Evolutionary conservation across 2,888 invertebrate species (phyloP), one percentile per base, ranked within the genome.

Genomic region (Odontocolon sp.): DNA sequence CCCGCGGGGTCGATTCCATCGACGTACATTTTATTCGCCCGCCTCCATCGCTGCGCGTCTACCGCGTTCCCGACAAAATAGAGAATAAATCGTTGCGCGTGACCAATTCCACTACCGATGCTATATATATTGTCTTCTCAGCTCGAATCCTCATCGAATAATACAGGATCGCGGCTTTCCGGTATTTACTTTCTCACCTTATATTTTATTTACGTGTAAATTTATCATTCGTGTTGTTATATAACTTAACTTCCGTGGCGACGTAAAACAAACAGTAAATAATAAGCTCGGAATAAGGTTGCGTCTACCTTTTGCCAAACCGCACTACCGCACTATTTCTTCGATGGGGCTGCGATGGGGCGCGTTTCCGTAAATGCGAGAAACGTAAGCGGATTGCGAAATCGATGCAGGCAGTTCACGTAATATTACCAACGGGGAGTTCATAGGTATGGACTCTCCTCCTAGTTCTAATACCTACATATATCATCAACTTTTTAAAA

Each of bases 381-480:
- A 36, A 61, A 42, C 57, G 47, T 73, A 73, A 69, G 69, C 68
- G 63, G 74, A 69, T 69, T 74, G 63, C 40, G 56, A 50, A 57
- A 50, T 74, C 50, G 69, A 74, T 26, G 56, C 2, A 40, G 40
- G 59, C 36, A n/a, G n/a, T n/a, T n/a, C n/a, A n/a, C n/a, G n/a
- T n/a, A n/a, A n/a, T n/a, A n/a, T n/a, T n/a, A n/a, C n/a, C n/a
- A n/a, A n/a, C n/a, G n/a, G n/a, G n/a, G n/a, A n/a, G n/a, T n/a
- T n/a, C n/a, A n/a, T n/a, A n/a, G n/a, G n/a, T n/a, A n/a, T n/a
- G n/a, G n/a, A n/a, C n/a, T n/a, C n/a, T 16, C n/a, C 14, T 14
- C 8, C 9, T 4, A 11, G 14, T 6, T 40, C 9, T 50, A 52
- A 26, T 23, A 28, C 31, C 23, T 21, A 23, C 40, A 66, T 66